Evolutionary conservation across 2,113 vertebrate species (phyloP), one percentile per base, ranked within the genome.

Genomic region (Bubo bubo): DNA sequence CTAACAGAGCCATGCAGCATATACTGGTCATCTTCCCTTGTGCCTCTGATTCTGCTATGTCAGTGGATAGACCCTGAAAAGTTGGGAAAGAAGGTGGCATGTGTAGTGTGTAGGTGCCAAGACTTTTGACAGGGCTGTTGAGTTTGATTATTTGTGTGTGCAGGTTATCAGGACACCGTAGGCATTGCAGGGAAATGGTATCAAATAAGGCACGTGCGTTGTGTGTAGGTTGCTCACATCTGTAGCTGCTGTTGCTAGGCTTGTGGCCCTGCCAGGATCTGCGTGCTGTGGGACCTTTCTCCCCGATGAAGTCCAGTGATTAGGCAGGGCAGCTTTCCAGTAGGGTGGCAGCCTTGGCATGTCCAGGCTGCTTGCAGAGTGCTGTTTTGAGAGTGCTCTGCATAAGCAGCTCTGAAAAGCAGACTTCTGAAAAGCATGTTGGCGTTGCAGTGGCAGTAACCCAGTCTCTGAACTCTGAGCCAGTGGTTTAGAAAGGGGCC

Each of bases 111-210:
- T 14, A n/a, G 67, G 8, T 2, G 3, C 28, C 49, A 32, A 88
- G 79, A 66, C 28, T 89, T 84, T 52, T 26, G n/a, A 9, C 16
- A 47, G 24, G 12, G 27, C 6, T 41, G 34, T 12, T 24, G 79
- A 72, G 49, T 83, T 82, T n/a, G 71, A 18, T 68, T 28, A 16
- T 47, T 82, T 68, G 49, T 88, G 23, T 34, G 27, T n/a, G 2
- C 16, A 3, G 0, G 0, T 77, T 70, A 53, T 24, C 3, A 5
- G 59, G 76, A 20, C 7, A 12, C 35, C 2, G 1, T 24, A 39
- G 27, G 6, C 16, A 15, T 49, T 86, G 58, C 63, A 62, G 58
- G 39, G 58, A 62, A 67, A 47, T 41, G 21, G 18, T 56, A 26
- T 35, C 41, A 26, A 52, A 62, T 3, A 28, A 60, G 32, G 27